Evolutionary conservation across 1,140 invertebrate species (phyloP).

Genomic region (Carposina sasakii): DNA sequence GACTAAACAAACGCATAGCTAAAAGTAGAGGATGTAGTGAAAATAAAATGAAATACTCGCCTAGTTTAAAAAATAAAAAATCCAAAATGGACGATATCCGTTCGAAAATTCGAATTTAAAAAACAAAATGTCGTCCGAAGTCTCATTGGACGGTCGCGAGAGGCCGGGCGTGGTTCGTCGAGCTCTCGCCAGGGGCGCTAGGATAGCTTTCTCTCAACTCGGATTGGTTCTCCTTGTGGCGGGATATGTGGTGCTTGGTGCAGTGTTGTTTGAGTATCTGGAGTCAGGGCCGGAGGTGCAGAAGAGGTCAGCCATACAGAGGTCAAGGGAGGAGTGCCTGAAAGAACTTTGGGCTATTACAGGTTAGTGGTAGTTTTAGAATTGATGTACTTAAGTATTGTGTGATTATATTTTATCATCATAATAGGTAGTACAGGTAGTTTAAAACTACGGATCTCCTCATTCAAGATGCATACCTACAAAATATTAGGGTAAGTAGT

Average conservation of each 20-base stretch:
- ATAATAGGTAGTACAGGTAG: not conserved
- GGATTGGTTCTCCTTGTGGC: constrained; percentile 72
- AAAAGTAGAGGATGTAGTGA: too few species aligned
- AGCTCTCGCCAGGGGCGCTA: constrained; percentile 31
- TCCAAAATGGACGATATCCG: constrained; percentile 4
- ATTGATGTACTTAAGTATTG: too few species aligned
- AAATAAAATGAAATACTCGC: too few species aligned
- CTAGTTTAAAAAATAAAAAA: too few species aligned
- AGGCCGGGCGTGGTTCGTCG: constrained; percentile 41
- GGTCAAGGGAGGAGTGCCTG: constrained; percentile 73
- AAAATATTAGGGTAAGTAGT: not conserved
- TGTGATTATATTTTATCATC: too few species aligned
- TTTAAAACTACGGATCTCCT: too few species aligned
- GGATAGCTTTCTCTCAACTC: constrained; percentile 67
- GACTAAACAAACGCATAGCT: too few species aligned
- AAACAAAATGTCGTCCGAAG: constrained; percentile 57
- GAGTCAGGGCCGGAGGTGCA: constrained; percentile 71
- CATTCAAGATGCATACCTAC: too few species aligned
- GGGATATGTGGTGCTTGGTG: constrained; percentile 72
- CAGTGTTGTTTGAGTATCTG: constrained; percentile 73
- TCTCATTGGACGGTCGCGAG: constrained; percentile 53
- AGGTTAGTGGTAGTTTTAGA: constrained; percentile 63
- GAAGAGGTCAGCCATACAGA: constrained; percentile 65
- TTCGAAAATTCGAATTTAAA: constrained; percentile 22
- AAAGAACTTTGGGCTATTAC: constrained; percentile 76